A percentile compares a stretch with the other conserved stretches of the same genome.
Conservation (phyloP, 2,113 vertebrate genomes). For the Variabilichromis moorii region DNA sequence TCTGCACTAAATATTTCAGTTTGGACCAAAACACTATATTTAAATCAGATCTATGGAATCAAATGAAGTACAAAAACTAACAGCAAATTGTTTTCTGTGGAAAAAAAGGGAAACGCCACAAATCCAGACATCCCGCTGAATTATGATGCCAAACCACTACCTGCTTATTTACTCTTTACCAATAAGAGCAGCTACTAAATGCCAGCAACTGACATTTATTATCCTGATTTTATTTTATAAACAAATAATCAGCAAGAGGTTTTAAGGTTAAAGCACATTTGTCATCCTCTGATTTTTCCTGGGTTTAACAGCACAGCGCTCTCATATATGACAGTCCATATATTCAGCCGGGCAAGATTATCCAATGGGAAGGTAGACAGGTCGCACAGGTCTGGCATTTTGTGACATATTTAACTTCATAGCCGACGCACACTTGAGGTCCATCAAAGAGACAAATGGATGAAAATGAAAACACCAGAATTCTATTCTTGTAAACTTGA, state of each 20-base stretch:
- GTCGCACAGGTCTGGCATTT: not conserved
- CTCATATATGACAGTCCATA: fast-evolving
- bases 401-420: not conserved
- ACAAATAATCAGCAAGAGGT: not conserved
- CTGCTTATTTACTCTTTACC: not conserved
- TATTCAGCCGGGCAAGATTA: not conserved
- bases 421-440: not conserved
- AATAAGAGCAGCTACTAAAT: not conserved
- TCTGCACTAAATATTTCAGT: fast-evolving
- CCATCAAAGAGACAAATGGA: not conserved
- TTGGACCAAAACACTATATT: not conserved
- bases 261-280: not conserved
- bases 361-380: not conserved
- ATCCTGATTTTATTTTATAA: not conserved
- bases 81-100: not conserved
- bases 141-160: not conserved
- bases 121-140: not conserved
- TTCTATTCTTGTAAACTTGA: not conserved
- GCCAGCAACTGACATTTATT: not conserved
- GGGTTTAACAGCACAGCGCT: not conserved
- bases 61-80: not conserved
- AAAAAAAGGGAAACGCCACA: not conserved
- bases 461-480: not conserved
- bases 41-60: not conserved
- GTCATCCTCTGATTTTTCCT: not conserved